Percentiles rank a stretch among this genome's conserved stretches.
Conservation (phyloP, 2,888 invertebrate genomes). For the Rambutsinella grinnellia region DNA sequence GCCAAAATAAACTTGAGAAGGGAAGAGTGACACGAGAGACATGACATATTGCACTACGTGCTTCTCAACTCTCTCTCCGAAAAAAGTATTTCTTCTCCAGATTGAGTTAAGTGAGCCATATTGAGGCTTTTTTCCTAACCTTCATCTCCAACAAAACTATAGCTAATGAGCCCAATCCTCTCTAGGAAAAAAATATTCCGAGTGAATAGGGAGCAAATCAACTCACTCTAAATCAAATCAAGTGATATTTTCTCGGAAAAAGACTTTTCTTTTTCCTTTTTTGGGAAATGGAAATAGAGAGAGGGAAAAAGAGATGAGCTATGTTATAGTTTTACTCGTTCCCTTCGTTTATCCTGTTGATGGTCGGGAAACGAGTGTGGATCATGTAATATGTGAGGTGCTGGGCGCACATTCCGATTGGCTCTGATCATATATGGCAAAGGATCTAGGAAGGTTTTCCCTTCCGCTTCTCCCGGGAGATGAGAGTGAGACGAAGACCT, state of each 20-base stretch:
- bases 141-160: conserved; percentile 38
- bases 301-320: neutral
- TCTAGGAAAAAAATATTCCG: neutral
- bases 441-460: conserved; percentile 21
- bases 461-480: conserved; percentile 13
- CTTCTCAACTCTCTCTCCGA: neutral
- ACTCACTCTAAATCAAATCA: conserved; percentile 12
- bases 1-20: neutral
- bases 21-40: neutral
- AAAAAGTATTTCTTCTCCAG: neutral
- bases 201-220: conserved; percentile 20
- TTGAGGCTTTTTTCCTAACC: conserved; percentile 29
- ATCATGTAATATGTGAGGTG: neutral
- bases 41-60: neutral
- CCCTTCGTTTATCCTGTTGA: conserved; percentile 46
- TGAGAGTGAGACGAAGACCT: neutral
- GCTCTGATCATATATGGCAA: neutral
- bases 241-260: neutral
- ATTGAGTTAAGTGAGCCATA: conserved; percentile 37
- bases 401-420: neutral
- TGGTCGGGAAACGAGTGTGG: conserved; percentile 36
- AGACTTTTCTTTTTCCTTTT: neutral
- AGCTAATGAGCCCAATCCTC: conserved; percentile 49
- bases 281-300: neutral
- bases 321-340: conserved; percentile 5